A percentile compares a stretch with the other conserved stretches of the same genome.
These are phyloP conservation scores for Tapirus indicus DNA, from an alignment of 2,797 vertebrate species.

Conservation along the genomic window DNA sequence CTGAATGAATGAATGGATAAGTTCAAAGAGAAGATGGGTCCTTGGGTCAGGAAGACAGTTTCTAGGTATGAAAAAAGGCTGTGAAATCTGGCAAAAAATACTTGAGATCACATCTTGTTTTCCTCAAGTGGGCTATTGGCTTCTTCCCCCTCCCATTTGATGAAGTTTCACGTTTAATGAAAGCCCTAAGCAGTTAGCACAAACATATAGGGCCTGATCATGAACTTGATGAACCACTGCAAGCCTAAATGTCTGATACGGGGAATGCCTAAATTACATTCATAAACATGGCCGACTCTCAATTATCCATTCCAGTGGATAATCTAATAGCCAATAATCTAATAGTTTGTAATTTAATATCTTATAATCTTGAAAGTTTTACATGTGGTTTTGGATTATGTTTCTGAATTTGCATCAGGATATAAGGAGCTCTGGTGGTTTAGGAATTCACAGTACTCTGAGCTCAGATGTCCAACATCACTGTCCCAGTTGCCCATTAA, in stretches of 20 bases:
- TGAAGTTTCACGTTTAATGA: slow-evolving; percentile 53
- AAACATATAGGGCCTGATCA: background rate
- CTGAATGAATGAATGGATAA: slow-evolving; percentile 34
- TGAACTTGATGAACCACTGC: background rate
- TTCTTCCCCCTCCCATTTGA: background rate
- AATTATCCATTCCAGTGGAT: slow-evolving; percentile 13
- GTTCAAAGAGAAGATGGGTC: background rate
- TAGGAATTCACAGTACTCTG: slow-evolving; percentile 39
- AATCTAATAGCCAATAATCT: slow-evolving; percentile 65
- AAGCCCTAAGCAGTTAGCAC: slow-evolving; percentile 13
- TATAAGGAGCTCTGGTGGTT: background rate
- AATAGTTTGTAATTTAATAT: slow-evolving; percentile 60
- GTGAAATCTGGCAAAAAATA: background rate
- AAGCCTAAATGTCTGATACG: background rate
- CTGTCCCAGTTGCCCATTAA: background rate
- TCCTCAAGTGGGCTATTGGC: slow-evolving; percentile 29
- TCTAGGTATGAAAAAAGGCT: background rate
- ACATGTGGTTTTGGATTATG: slow-evolving; percentile 53
- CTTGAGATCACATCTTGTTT: slow-evolving; percentile 47
- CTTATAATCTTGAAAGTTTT: slow-evolving; percentile 37
- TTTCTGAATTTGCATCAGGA: slow-evolving; percentile 64
- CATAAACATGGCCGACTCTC: slow-evolving; percentile 14
- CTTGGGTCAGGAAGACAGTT: background rate
- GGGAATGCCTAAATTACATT: background rate
- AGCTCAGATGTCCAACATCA: background rate